phyloP scores from a whole-genome alignment of 1,140 invertebrate genomes.

The Drosophila bipectinata region DNA sequence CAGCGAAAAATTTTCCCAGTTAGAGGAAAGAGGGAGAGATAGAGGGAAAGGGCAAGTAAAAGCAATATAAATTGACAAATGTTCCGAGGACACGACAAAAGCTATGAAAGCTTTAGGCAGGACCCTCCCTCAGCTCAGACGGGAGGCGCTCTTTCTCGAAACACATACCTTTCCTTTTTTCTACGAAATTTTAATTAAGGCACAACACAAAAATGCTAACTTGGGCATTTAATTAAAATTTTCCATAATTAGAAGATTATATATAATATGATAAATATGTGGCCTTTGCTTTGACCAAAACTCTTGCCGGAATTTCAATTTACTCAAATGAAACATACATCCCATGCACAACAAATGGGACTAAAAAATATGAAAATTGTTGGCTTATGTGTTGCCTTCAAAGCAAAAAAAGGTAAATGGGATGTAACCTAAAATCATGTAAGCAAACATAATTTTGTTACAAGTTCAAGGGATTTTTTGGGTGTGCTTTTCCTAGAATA shows the following conservation, averaged over 20 bases:
- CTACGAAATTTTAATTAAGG: slow-evolving; percentile 66
- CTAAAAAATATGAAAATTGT: slow-evolving; percentile 47
- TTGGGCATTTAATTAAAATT: slow-evolving; percentile 64
- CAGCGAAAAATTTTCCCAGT: slow-evolving; percentile 29
- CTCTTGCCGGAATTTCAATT: slow-evolving; percentile 51
- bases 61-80: slow-evolving; percentile 66
- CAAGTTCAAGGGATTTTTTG: slow-evolving; percentile 37
- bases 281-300: slow-evolving; percentile 24
- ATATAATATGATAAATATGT: slow-evolving; percentile 21
- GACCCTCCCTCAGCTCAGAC: not conserved
- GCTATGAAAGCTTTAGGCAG: slow-evolving; percentile 19
- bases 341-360: slow-evolving; percentile 45
- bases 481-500: slow-evolving; percentile 10
- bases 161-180: slow-evolving; percentile 23
- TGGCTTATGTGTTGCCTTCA: slow-evolving; percentile 19
- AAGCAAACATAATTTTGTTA: slow-evolving; percentile 56
- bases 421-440: slow-evolving; percentile 41
- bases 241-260: slow-evolving; percentile 65
- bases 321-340: slow-evolving; percentile 58
- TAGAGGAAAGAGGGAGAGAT: not conserved
- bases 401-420: slow-evolving; percentile 20
- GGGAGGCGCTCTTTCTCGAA: too few species aligned
- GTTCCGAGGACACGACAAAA: slow-evolving; percentile 46
- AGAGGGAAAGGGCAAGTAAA: slow-evolving; percentile 26
- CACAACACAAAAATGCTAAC: slow-evolving; percentile 46